These are phyloP conservation scores for Melieria omissa DNA, from an alignment of 2,888 invertebrate species.

Conservation along the genomic window DNA sequence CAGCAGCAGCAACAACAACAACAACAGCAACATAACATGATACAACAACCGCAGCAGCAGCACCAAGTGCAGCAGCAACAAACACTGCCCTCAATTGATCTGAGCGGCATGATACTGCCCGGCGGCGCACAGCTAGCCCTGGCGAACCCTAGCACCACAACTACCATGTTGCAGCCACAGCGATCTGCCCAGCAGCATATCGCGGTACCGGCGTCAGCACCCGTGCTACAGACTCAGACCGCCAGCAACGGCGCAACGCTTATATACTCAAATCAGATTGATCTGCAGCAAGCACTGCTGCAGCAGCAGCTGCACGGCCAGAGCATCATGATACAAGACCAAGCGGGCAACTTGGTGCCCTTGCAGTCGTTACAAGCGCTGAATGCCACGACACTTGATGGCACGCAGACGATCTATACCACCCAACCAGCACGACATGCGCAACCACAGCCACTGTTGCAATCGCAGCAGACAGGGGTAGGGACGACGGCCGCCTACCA, in stretches of 20 bases:
- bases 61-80: slow-evolving; percentile 51
- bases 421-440: slow-evolving; percentile 49
- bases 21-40: slow-evolving; percentile 42
- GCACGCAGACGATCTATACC: slow-evolving; percentile 60
- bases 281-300: slow-evolving; percentile 62
- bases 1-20: slow-evolving; percentile 45
- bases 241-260: slow-evolving; percentile 48
- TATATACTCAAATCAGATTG: slow-evolving; percentile 64
- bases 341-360: slow-evolving; percentile 62
- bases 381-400: slow-evolving; percentile 49
- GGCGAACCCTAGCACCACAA: slow-evolving; percentile 60
- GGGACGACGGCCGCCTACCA: slow-evolving; percentile 37
- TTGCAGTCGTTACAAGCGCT: slow-evolving; percentile 54
- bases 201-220: slow-evolving; percentile 46
- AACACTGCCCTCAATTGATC: slow-evolving; percentile 60
- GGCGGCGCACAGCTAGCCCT: slow-evolving; percentile 62
- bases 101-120: slow-evolving; percentile 64
- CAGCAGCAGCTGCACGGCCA: slow-evolving; percentile 64
- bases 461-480: slow-evolving; percentile 38
- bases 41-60: slow-evolving; percentile 40
- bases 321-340: slow-evolving; percentile 64
- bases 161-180: slow-evolving; percentile 46
- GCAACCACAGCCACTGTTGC: slow-evolving; percentile 50
- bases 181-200: slow-evolving; percentile 44
- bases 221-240: slow-evolving; percentile 40